Conservation (phyloP, 2,888 invertebrate genomes). For the Boloria euphrosyne region DNA sequence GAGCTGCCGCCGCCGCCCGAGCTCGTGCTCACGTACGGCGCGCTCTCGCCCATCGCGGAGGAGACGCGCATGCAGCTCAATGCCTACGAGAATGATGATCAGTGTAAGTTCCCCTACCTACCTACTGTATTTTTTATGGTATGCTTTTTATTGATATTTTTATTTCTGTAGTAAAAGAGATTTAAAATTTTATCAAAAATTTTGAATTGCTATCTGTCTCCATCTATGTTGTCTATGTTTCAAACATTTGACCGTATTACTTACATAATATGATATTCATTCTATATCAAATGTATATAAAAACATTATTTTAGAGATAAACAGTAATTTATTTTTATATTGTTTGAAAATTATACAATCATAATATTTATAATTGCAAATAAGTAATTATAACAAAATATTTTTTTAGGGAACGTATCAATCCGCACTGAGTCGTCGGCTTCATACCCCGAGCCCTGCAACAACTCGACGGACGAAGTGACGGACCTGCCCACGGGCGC, state of each 20-base stretch:
- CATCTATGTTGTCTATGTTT: no score
- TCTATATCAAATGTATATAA: no score
- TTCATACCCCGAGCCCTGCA: slow-evolving; percentile 75
- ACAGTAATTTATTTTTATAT: no score
- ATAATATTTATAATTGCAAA: no score
- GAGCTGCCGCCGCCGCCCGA: slow-evolving; percentile 64
- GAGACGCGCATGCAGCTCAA: slow-evolving; percentile 70
- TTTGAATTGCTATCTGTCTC: no score
- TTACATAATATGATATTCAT: no score
- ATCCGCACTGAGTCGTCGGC: slow-evolving; percentile 71
- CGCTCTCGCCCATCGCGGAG: slow-evolving; percentile 72
- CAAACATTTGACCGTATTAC: no score
- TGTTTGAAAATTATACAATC: no score
- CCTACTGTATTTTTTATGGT: no score
- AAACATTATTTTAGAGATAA: no score
- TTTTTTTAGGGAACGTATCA: slow-evolving; percentile 60
- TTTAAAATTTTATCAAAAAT: neutral
- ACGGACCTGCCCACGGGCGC: slow-evolving; percentile 62
- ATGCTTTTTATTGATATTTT: no score
- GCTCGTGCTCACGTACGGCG: slow-evolving; percentile 68
- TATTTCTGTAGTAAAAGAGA: no score
- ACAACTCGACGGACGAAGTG: slow-evolving; percentile 68
- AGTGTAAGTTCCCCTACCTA: slow-evolving; percentile 55
- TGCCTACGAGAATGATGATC: slow-evolving; percentile 69
- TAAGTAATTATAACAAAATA: neutral